Conservation (phyloP, 2,113 vertebrate genomes). For the Gorsachius goisagi region DNA sequence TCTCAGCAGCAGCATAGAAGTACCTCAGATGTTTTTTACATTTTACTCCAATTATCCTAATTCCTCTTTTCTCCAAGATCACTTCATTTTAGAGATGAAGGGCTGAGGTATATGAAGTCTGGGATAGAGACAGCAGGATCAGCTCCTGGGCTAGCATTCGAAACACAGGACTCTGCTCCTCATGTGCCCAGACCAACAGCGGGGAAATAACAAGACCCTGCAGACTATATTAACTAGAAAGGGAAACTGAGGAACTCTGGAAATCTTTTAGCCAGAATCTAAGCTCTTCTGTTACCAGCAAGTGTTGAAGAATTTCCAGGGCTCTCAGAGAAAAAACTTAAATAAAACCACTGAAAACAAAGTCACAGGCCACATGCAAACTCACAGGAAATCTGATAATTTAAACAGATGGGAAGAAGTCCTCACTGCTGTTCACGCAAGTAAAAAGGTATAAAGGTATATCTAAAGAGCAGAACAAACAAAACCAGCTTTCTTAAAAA, state of each 20-base stretch:
- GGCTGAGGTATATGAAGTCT: not conserved
- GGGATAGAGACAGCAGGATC: not conserved
- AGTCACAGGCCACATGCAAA: not conserved
- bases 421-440: not conserved
- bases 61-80: not conserved
- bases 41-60: not conserved
- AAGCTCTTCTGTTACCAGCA: not conserved
- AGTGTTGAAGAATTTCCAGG: not conserved
- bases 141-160: not conserved
- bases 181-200: not conserved
- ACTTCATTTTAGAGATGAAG: not conserved
- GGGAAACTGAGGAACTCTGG: not conserved
- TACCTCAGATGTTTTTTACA: not conserved
- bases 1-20: not conserved
- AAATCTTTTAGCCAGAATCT: not conserved
- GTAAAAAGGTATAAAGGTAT: not conserved
- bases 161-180: not conserved
- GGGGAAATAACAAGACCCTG: not conserved
- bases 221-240: not conserved
- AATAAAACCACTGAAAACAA: not conserved
- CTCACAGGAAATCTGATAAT: not conserved
- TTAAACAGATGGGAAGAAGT: not conserved
- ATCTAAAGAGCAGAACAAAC: fast-evolving
- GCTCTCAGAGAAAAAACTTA: not conserved
- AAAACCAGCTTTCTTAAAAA: not conserved